phyloP scores from a whole-genome alignment of 2,113 vertebrate genomes.

The Tetrao urogallus region DNA sequence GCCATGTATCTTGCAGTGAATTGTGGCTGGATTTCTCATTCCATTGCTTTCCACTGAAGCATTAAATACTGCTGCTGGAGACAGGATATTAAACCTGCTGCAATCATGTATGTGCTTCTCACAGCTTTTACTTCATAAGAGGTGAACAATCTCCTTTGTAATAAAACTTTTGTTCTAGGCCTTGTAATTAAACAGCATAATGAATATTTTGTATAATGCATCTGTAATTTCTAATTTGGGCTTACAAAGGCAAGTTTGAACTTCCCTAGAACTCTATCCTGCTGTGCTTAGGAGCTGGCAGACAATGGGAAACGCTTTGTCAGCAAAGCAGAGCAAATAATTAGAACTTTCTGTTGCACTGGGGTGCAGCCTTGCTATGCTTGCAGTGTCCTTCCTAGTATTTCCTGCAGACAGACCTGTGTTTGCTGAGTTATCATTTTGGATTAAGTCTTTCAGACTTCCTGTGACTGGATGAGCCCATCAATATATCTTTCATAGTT shows the following conservation, averaged over 20 bases:
- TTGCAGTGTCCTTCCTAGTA: background rate
- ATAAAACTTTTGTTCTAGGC: background rate
- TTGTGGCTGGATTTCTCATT: conserved; percentile 32
- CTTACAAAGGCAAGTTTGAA: conserved; percentile 13
- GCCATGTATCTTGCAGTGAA: background rate
- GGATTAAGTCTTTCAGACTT: background rate
- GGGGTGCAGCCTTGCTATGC: background rate
- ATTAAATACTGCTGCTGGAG: conserved; percentile 22
- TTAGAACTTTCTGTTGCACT: background rate
- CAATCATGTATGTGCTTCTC: background rate
- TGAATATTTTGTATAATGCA: background rate
- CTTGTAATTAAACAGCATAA: background rate
- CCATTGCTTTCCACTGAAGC: background rate
- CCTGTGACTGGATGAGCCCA: background rate
- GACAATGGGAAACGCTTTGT: background rate
- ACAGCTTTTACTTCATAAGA: conserved; percentile 7
- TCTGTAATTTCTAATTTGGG: background rate
- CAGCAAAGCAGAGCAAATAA: conserved; percentile 16
- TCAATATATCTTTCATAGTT: accelerated
- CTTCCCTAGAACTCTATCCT: background rate
- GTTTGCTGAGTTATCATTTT: background rate
- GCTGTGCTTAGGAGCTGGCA: background rate
- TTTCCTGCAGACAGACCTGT: background rate
- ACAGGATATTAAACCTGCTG: conserved; percentile 43
- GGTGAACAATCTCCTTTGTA: background rate